Evolutionary conservation across 2,888 invertebrate species (phyloP), one percentile per base, ranked within the genome.

Genomic region (Drosophila testacea): DNA sequence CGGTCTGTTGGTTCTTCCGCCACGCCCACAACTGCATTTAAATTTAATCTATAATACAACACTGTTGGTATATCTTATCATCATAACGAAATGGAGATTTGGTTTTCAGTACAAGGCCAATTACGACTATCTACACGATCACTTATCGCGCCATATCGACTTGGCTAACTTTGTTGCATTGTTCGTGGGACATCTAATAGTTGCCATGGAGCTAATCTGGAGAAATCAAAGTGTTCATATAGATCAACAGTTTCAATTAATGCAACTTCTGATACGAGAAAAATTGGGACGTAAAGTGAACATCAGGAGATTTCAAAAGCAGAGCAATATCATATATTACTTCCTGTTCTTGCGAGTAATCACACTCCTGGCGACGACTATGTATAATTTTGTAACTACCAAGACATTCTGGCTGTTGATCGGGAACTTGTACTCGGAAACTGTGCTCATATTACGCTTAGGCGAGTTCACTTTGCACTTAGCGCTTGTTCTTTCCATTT

Each of bases 361-460:
- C 2, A 22, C 44, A 6, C 30, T 61, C 0, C 6, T 66, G 2
- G 41, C 7, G 6, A 38, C 48, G 6, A 69, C 70, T 4, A 11
- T 67, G 7, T 73, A 66, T 10, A 73, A 51, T 32, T 47, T 28
- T 27, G 1, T 47, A 5, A 4, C 0, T 0, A 9, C 28, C 0
- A 9, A 11, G 1, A 50, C 9, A 5, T 39, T 48, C 13, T 6
- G 54, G 9, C 30, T 79, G 42, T 46, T 69, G 3, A 32, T 63
- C 11, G 4, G 6, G 6, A 48, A 66, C 22, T 50, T 71, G 9
- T 87, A 84, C 41, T 71, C 81, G 2, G 80, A 88, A 36, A 0
- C 75, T 13, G 72, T 78, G n/a, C 27, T 86, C 6, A 74, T 73
- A 48, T 11, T 83, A 4, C 77, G 89, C 27, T 54, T 77, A 13